Evolutionary conservation across 2,888 invertebrate species (phyloP), one percentile per base, ranked within the genome.

Genomic region (Apocheima hispidaria): DNA sequence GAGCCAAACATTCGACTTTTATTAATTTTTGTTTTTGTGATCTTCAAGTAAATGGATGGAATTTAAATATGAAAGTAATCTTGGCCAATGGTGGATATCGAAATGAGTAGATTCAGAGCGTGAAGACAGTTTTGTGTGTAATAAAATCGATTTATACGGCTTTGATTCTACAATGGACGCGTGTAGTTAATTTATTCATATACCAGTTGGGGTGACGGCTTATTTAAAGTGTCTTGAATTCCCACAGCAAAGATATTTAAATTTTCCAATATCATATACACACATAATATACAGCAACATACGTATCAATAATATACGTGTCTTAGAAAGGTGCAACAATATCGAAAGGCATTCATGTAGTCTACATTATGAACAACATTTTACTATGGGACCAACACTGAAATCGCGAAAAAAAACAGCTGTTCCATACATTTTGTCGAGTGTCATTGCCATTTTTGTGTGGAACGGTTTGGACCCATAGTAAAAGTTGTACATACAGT

Each of bases 121-220:
- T n/a, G n/a, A 21, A 43, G 6, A 23, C 21, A 28, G n/a, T 14
- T 10, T 53, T 21, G 33, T 33, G 1, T 63, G 44, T 63, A 16
- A 44, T 21, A 52, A 60, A 58, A 65, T 65, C 62, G 57, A 67
- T 67, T 38, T 1, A 21, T 52, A 38, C 20, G 12, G 5, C 12
- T 18, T 33, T 30, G 30, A 58, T 58, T 57, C n/a, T 44, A n/a
- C 48, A 58, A 63, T 61, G 68, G 60, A 23, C 49, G 16, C 21
- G 35, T 10, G 33, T 23, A 30, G 16, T 2, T 35, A 30, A 41
- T 41, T 41, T 41, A 44, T 44, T 35, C 33, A 43, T 35, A 7
- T 5, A 41, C 40, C 20, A 20, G 28, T n/a, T 46, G 30, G 18
- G 10, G n/a, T 21, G n/a, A n/a, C 5, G 2, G 12, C n/a, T 21